Evolutionary conservation across 1,140 invertebrate genomes (phyloP), one percentile per base, ranked within the genome.

Genomic region (Bombus impatiens): DNA sequence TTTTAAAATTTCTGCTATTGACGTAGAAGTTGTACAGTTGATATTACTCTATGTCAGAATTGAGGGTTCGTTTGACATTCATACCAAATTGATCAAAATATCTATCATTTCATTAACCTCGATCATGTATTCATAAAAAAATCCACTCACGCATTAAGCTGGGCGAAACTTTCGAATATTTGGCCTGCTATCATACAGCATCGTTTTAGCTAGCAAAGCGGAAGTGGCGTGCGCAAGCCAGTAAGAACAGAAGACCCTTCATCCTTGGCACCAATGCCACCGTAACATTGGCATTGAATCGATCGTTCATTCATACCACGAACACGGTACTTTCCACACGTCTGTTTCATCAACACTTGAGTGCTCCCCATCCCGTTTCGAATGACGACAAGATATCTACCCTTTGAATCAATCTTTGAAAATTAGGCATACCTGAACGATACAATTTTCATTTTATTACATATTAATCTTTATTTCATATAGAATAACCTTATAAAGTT

Each of bases 221-320:
- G 82, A 81, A 90, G 37, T 82, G 10, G 71, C 70, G 37, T 65
- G 32, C 40, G 15, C 32, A 37, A 1, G 44, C 32, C 32, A 62
- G 76, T 83, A 87, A 89, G 74, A 87, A 76, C 75, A 88, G 78
- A 79, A 88, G 53, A 79, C 59, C 70, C 75, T 87, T 89, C 53
- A 84, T 88, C 84, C 83, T 91, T 82, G 77, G 79, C 79, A 90
- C 62, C 35, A 35, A 80, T 87, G 67, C 67, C 68, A 72, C 40
- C 71, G 84, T 88, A 91, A 86, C 82, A 92, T 91, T 92, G 91
- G 82, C 92, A 92, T 91, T 88, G 86, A 80, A 47, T 76, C 35
- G 42, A 93, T 94, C 67, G 75, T 87, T 86, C 44, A 95, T 94
- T 94, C 94, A 84, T 83, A 47, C 67, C 94, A 94, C 92, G 93